Base-by-base conservation (phyloP, 1,140 invertebrate genomes). In the Dreissena polymorpha region DNA sequence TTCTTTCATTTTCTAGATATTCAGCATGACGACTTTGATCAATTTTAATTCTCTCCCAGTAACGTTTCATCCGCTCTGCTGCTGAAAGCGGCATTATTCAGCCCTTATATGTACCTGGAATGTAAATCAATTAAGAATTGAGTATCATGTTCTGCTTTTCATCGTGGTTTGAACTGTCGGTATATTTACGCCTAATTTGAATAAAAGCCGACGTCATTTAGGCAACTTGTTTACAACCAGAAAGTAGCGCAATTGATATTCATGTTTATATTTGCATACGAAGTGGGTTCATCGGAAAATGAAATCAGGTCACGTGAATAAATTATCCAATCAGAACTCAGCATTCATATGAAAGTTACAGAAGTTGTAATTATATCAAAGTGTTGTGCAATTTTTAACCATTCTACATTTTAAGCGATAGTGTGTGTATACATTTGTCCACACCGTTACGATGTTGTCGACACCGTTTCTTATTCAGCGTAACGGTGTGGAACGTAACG, bases 101-200 rank as follows among this genome's bases (percentile, higher is more conserved):
- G 39, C 39, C 21, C 10, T 60, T 60, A 60, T 60, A 23, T 60
- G 21, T 60, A 23, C 21, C 16, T 60, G 16, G 57, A 60, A 60
- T 76, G 71, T 49, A 76, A 64, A n/a, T 60, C 27, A 65, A 10
- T n/a, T n/a, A n/a, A n/a, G n/a, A n/a, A n/a, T n/a, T n/a, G n/a
- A n/a, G n/a, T n/a, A n/a, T n/a, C n/a, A n/a, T n/a, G n/a, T n/a
- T n/a, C n/a, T n/a, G n/a, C 27, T 27, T 14, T 25, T 27, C 21
- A n/a, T 67, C 64, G 39, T 23, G 64, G 18, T 14, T 29, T 21
- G 5, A 76, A n/a, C 6, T 76, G 74, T 49, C 12, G 6, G 50
- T 65, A 27, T n/a, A 65, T 76, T 67, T 65, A 13, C 39, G 6
- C 29, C 39, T 76, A 57, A 51, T 76, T 49, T 50, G 74, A 63